Percentiles rank a stretch among this genome's conserved stretches.
phyloP scores from a whole-genome alignment of 2,888 invertebrate species.

The Trachelus stipa region DNA sequence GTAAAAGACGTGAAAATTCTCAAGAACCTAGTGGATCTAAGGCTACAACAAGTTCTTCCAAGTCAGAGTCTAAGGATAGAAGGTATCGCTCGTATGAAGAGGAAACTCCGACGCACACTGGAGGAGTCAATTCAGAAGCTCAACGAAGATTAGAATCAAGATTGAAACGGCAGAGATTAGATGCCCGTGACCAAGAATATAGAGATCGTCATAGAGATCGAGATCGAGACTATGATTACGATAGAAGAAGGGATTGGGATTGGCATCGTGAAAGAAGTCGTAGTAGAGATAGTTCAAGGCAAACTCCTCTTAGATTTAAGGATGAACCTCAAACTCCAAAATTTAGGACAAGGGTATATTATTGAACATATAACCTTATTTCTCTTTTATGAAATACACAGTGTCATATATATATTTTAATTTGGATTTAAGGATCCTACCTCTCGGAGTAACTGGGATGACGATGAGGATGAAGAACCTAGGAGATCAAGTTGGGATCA shows the following conservation, averaged over 20 bases:
- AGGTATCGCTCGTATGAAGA: conserved; percentile 83
- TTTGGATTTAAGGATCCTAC: conserved; percentile 67
- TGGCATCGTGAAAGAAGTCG: conserved; percentile 50
- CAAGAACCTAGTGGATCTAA: conserved; percentile 46
- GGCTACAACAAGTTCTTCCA: conserved; percentile 51
- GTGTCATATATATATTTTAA: not conserved
- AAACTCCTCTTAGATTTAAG: conserved; percentile 74
- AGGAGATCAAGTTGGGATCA: conserved; percentile 92
- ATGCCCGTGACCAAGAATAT: conserved; percentile 50
- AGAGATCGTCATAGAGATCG: conserved; percentile 59
- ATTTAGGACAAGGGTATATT: conserved; percentile 65
- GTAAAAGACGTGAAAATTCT: conserved; percentile 71
- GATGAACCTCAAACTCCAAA: conserved; percentile 91
- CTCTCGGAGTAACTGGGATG: conserved; percentile 82
- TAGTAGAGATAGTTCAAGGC: conserved; percentile 41
- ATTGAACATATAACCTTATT: conserved; percentile 29
- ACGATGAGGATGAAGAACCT: conserved; percentile 71
- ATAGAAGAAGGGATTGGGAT: conserved; percentile 44
- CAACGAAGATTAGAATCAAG: conserved; percentile 73
- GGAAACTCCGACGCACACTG: conserved; percentile 95
- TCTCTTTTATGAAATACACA: not conserved
- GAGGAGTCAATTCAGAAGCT: conserved; percentile 87
- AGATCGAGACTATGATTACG: conserved; percentile 46
- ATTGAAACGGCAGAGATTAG: conserved; percentile 59
- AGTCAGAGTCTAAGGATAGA: conserved; percentile 63